These are phyloP conservation scores for Protodeltote pygarga DNA, from an alignment of 2,888 invertebrate species.

Conservation along the genomic window DNA sequence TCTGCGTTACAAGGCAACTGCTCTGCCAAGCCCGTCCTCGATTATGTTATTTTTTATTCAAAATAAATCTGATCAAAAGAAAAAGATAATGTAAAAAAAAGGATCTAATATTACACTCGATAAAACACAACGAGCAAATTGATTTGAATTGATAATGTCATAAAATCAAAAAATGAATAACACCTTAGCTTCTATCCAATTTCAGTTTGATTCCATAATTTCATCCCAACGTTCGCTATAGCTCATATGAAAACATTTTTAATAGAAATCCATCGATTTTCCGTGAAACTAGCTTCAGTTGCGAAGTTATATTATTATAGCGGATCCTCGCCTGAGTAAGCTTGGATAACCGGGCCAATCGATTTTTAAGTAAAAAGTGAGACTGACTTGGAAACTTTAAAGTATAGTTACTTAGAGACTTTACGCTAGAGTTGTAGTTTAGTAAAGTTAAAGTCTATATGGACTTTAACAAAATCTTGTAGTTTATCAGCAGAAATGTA, in stretches of 20 bases:
- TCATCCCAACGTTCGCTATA: constrained; percentile 37
- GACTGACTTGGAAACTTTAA: constrained; percentile 43
- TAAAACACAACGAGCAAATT: constrained; percentile 26
- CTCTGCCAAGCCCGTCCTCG: too few relatives aligned
- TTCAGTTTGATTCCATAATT: constrained; percentile 38
- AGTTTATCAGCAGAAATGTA: constrained; percentile 3
- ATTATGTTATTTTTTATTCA: too few relatives aligned
- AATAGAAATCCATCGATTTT: constrained; percentile 55
- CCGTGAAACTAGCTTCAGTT: constrained; percentile 48
- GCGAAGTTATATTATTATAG: constrained; percentile 59
- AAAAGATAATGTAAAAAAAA: constrained; percentile 26
- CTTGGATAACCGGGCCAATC: constrained; percentile 57
- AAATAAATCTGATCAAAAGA: too few relatives aligned
- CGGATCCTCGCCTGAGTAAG: constrained; percentile 57
- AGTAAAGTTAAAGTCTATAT: constrained; percentile 37
- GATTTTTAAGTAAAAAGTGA: constrained; percentile 57
- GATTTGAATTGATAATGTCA: constrained; percentile 13
- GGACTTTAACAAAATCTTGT: constrained; percentile 21
- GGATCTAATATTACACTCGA: constrained; percentile 21
- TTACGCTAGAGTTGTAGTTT: constrained; percentile 34
- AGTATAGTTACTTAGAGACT: constrained; percentile 46
- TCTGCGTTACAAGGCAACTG: too few relatives aligned
- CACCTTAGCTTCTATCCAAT: constrained; percentile 26
- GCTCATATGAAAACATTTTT: constrained; percentile 53
- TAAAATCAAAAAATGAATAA: constrained; percentile 41